Evolutionary conservation across 1,140 invertebrate species (phyloP).

Genomic region (Atta texana): DNA sequence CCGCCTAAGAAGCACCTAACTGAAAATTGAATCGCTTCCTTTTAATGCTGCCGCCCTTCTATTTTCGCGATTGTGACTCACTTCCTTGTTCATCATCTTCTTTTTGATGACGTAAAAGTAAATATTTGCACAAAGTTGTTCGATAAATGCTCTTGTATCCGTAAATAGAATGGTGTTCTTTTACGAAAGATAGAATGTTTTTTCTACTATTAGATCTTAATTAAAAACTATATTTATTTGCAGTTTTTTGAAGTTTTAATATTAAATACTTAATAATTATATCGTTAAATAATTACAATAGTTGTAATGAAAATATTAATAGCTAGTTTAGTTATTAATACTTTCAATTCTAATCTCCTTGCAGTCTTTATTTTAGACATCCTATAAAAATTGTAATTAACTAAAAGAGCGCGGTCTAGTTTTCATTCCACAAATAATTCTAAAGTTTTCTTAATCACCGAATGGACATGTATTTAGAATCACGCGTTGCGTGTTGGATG

Average conservation of each 20-base stretch:
- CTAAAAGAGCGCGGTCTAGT: background rate
- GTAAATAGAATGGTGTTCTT: background rate
- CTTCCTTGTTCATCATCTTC: background rate
- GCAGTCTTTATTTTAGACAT: background rate
- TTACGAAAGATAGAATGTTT: background rate
- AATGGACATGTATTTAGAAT: background rate
- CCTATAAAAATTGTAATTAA: conserved; percentile 4
- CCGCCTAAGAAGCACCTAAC: background rate
- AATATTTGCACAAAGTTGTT: background rate
- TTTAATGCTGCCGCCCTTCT: conserved; percentile 14
- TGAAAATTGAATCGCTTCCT: conserved; percentile 39
- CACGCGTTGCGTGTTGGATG: background rate
- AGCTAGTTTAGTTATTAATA: background rate
- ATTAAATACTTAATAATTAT: background rate
- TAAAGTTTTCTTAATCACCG: background rate
- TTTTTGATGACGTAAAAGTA: background rate
- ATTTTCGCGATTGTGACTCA: background rate
- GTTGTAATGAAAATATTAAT: conserved; percentile 1
- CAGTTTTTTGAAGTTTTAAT: background rate
- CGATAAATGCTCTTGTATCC: background rate
- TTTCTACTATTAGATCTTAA: background rate
- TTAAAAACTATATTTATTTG: background rate
- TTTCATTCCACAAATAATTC: background rate
- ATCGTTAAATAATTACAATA: background rate
- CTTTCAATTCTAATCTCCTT: background rate